Conservation (phyloP, 2,888 invertebrate species). For the Ptilodon capucinus region DNA sequence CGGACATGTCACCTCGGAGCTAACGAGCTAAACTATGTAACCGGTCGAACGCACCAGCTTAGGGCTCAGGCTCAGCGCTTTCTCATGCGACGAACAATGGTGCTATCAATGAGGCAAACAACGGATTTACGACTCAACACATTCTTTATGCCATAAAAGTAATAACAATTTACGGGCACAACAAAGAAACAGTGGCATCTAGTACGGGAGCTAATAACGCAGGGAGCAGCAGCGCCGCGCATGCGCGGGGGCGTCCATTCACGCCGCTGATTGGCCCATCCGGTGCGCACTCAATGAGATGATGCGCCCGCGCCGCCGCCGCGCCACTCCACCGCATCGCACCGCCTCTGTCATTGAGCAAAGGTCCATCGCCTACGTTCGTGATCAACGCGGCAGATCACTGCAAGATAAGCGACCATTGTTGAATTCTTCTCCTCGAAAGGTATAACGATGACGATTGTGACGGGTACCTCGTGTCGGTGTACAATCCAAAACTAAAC, state of each 20-base stretch:
- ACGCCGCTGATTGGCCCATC: conserved; percentile 81
- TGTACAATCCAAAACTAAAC: background rate
- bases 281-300: conserved; percentile 81
- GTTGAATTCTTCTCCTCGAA: conserved; percentile 29
- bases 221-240: conserved; percentile 52
- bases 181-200: conserved; percentile 74
- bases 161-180: conserved; percentile 74
- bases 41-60: conserved; percentile 46
- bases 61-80: conserved; percentile 32
- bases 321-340: conserved; percentile 56
- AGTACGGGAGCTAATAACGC: conserved; percentile 74
- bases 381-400: conserved; percentile 58
- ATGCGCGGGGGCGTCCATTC: conserved; percentile 80
- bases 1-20: conserved; percentile 51
- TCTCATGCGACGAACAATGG: conserved; percentile 60
- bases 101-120: conserved; percentile 62
- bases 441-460: conserved; percentile 21
- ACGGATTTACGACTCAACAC: conserved; percentile 68
- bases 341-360: conserved; percentile 77
- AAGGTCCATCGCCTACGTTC: conserved; percentile 79
- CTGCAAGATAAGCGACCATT: conserved; percentile 48
- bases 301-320: conserved; percentile 68
- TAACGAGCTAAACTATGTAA: conserved; percentile 52
- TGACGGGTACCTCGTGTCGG: conserved; percentile 14
- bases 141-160: conserved; percentile 68